Conservation (phyloP, 2,888 invertebrate genomes). For the Chorisops tibialis region DNA sequence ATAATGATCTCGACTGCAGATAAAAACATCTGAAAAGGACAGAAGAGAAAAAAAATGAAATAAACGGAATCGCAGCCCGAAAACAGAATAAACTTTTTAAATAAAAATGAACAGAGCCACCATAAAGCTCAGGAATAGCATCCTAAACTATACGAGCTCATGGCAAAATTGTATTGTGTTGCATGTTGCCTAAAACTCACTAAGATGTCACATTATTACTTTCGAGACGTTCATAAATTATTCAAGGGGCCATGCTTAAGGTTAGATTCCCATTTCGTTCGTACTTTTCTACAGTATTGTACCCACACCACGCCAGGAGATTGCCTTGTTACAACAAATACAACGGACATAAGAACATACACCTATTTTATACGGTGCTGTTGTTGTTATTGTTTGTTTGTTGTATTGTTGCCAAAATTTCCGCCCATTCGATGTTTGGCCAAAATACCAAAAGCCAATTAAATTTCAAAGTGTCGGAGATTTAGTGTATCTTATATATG, state of each 20-base stretch:
- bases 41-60: too few species aligned
- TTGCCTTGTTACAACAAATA: too few species aligned
- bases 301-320: too few species aligned
- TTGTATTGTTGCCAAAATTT: slow-evolving; percentile 26
- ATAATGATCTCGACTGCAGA: slow-evolving; percentile 17
- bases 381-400: neutral
- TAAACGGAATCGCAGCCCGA: slow-evolving; percentile 6
- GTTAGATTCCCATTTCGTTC: too few species aligned
- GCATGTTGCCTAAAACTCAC: neutral
- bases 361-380: too few species aligned
- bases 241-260: slow-evolving; percentile 15
- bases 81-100: slow-evolving; percentile 4
- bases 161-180: neutral
- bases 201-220: slow-evolving; percentile 3
- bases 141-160: neutral
- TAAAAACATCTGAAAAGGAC: too few species aligned
- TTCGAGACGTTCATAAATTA: slow-evolving; percentile 25
- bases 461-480: slow-evolving; percentile 17
- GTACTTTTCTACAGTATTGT: too few species aligned
- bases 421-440: slow-evolving; percentile 25
- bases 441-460: slow-evolving; percentile 19
- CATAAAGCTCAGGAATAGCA: neutral
- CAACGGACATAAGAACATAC: too few species aligned
- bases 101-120: neutral
- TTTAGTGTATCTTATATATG: neutral